These are phyloP conservation scores for Apoda limacodes DNA, from an alignment of 2,888 invertebrate species.

Conservation along the genomic window DNA sequence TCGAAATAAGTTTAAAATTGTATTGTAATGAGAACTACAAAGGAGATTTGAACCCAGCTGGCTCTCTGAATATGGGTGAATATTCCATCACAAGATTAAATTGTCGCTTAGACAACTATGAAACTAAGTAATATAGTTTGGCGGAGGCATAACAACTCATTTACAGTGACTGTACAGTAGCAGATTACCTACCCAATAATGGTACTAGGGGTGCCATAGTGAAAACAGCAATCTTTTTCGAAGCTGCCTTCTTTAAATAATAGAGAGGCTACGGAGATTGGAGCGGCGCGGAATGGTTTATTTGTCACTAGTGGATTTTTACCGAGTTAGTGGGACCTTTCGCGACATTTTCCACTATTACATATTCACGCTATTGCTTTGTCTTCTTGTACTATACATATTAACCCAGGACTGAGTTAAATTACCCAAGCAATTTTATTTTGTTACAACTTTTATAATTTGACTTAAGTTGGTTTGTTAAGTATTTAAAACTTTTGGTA, in stretches of 20 bases:
- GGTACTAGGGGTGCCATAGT: slow-evolving; percentile 31
- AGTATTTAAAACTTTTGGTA: slow-evolving; percentile 7
- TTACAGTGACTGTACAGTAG: slow-evolving; percentile 5
- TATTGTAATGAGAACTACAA: too few species aligned
- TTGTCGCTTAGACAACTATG: too few species aligned
- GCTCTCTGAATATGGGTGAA: too few species aligned
- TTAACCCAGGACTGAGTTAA: slow-evolving; percentile 23
- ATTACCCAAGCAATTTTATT: slow-evolving; percentile 11
- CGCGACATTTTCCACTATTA: slow-evolving; percentile 52
- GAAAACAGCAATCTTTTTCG: slow-evolving; percentile 47
- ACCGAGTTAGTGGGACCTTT: slow-evolving; percentile 44
- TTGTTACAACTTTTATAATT: slow-evolving; percentile 5
- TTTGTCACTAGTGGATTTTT: slow-evolving; percentile 63
- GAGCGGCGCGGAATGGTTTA: slow-evolving; percentile 63
- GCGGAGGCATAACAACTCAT: too few species aligned
- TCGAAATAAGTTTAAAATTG: too few species aligned
- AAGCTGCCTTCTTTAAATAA: slow-evolving; percentile 62
- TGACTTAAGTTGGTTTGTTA: slow-evolving; percentile 4
- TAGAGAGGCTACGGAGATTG: slow-evolving; percentile 64
- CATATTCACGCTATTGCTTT: slow-evolving; percentile 53
- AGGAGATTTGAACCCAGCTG: too few species aligned
- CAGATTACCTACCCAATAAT: slow-evolving; percentile 8
- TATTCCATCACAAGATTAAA: too few species aligned
- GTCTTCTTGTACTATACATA: too few species aligned
- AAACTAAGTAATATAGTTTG: too few species aligned